phyloP scores from a whole-genome alignment of 2,888 invertebrate genomes.

The Corbicula japonica region DNA sequence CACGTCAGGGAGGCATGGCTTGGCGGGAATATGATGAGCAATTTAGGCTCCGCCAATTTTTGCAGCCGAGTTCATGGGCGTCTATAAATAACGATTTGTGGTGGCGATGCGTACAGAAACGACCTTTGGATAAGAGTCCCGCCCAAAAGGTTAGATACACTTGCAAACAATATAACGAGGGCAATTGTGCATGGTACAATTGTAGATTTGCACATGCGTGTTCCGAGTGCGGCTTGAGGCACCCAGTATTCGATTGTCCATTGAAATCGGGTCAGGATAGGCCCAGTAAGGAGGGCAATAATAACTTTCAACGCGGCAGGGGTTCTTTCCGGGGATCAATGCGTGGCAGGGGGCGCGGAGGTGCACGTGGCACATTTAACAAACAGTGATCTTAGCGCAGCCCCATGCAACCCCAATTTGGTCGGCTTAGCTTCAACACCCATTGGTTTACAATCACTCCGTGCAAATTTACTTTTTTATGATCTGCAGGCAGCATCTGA shows the following conservation, averaged over 20 bases:
- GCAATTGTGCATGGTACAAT: neutral
- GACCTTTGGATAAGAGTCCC: neutral
- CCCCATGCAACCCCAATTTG: neutral
- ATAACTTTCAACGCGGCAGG: neutral
- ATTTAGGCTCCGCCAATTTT: slow-evolving; percentile 8
- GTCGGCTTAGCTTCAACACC: neutral
- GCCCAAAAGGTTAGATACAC: neutral
- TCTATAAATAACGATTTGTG: slow-evolving; percentile 6
- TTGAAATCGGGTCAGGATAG: neutral
- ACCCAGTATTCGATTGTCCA: slow-evolving; percentile 2
- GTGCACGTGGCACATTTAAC: neutral
- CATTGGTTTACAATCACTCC: neutral
- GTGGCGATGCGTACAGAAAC: neutral
- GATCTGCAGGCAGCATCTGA: neutral
- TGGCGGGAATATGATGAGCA: slow-evolving; percentile 20
- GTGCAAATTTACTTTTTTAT: neutral
- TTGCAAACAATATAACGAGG: too few relatives aligned
- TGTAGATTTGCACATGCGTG: neutral
- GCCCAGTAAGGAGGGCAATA: neutral
- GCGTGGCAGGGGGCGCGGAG: neutral
- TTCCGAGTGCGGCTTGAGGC: neutral
- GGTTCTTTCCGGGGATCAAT: too few relatives aligned
- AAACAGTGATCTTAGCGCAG: neutral
- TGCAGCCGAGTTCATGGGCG: neutral
- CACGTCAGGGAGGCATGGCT: too few relatives aligned